Conservation (phyloP, 1,140 invertebrate genomes). For the Meloidogyne hapla region DNA sequence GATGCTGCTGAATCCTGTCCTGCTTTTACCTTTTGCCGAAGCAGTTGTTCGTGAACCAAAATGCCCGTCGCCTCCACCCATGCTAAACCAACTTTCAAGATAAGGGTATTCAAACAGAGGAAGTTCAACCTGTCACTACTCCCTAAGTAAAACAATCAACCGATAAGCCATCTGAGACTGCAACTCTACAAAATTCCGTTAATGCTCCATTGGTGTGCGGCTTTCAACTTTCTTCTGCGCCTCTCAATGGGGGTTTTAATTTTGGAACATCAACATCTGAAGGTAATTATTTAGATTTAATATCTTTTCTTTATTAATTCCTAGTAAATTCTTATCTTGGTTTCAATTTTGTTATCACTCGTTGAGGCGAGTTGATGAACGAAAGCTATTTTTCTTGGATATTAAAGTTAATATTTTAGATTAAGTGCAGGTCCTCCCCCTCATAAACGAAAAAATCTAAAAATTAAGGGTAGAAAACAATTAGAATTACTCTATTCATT, state of each 20-base stretch:
- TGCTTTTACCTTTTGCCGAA: conserved; percentile 17
- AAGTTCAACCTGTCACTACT: neutral
- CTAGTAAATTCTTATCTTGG: no score
- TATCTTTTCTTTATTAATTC: no score
- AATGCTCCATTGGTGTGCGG: neutral
- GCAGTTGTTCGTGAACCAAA: neutral
- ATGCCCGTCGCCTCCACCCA: conserved; percentile 1
- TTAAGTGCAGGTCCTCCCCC: no score
- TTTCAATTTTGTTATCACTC: no score
- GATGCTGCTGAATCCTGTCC: neutral
- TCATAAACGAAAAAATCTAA: no score
- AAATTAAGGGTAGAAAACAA: no score
- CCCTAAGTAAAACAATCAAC: neutral
- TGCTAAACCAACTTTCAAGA: conserved; percentile 4
- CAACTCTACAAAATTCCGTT: neutral
- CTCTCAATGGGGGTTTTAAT: neutral
- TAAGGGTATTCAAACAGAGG: conserved; percentile 18
- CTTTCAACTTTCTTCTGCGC: neutral
- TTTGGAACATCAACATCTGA: neutral
- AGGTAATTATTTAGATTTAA: neutral
- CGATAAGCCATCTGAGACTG: neutral
- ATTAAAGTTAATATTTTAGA: no score
- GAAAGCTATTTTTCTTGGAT: no score
- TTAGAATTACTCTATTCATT: no score
- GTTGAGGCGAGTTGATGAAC: no score